Evolutionary conservation across 2,888 invertebrate species (phyloP), one percentile per base, ranked within the genome.

Genomic region (Oscheius sp.): DNA sequence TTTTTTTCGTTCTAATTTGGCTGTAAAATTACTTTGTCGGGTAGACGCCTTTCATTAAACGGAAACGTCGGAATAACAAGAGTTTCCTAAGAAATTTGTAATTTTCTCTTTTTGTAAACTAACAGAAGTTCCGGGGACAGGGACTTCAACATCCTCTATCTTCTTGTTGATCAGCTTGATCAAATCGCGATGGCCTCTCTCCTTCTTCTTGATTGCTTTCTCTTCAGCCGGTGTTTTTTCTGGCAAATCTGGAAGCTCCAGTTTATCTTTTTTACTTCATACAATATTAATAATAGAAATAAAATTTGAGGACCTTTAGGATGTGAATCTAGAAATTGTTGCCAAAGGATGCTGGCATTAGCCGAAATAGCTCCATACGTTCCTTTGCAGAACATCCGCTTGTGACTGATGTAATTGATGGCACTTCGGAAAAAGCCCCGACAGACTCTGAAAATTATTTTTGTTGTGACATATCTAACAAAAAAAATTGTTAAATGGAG

Each of bases 391-490:
- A 55, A 68, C 31, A 68, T 66, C 15, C 77, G 65, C 61, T 80
- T 80, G 72, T 80, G 80, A 3, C 76, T 58, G 31, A 76, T 48
- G 55, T 81, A 79, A 29, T 70, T 73, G 63, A 71, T 53, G 33
- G 80, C 64, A 8, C 69, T 65, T 10, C 80, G 76, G 67, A 79
- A 80, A 15, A 80, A 37, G 23, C 65, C 55, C 10, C 63, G 69
- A 37, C 69, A 69, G 39, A 37, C 48, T 27, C 69, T 68, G n/a
- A 37, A 20, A 65, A 65, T 27, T n/a, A 20, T 15, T 50, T 25
- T 23, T 23, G 12, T 50, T 50, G 12, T 17, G 12, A 50, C 50
- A 3, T 29, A 42, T 1, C 29, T 12, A 25, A 23, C 12, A 20
- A 39, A 20, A 57, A 63, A n/a, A 31, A 20, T 31, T 15, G 23